These are phyloP conservation scores for Unio pictorum DNA, from an alignment of 2,888 invertebrate genomes.

Conservation along the genomic window DNA sequence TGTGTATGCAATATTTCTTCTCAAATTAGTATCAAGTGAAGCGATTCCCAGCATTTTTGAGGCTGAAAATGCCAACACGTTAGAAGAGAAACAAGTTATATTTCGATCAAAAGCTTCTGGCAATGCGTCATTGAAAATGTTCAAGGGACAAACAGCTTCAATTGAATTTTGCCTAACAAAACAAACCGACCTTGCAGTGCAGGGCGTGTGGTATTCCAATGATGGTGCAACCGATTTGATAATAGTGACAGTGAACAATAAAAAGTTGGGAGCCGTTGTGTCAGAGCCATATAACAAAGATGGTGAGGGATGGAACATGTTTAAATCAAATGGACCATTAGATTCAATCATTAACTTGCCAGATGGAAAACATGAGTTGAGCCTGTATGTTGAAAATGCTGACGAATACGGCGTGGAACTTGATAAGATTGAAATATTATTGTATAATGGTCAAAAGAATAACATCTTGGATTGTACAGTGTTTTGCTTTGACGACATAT, in stretches of 20 bases:
- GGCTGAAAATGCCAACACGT: too few species aligned
- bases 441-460: constrained; percentile 17
- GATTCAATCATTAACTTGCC: constrained; percentile 1
- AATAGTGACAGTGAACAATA: constrained; percentile 23
- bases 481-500: constrained; percentile 38
- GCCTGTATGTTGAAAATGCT: constrained; percentile 21
- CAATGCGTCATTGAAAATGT: constrained; percentile 24
- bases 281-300: constrained; percentile 7
- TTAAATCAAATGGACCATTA: constrained; percentile 10
- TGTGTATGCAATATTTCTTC: too few species aligned
- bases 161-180: constrained; percentile 37
- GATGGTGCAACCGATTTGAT: constrained; percentile 36
- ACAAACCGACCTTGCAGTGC: constrained; percentile 16
- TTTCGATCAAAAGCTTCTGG: constrained; percentile 20
- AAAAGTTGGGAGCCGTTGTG: constrained; percentile 14
- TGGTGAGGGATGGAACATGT: constrained; percentile 34
- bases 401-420: constrained; percentile 51
- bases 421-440: constrained; percentile 29
- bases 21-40: too few species aligned
- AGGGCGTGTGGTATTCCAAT: constrained; percentile 36
- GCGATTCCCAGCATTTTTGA: too few species aligned
- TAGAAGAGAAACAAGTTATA: background rate
- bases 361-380: constrained; percentile 34
- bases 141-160: constrained; percentile 12
- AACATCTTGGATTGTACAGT: constrained; percentile 39